Evolutionary conservation across 2,888 invertebrate genomes (phyloP).

Genomic region (Leptogaster cylindrica): DNA sequence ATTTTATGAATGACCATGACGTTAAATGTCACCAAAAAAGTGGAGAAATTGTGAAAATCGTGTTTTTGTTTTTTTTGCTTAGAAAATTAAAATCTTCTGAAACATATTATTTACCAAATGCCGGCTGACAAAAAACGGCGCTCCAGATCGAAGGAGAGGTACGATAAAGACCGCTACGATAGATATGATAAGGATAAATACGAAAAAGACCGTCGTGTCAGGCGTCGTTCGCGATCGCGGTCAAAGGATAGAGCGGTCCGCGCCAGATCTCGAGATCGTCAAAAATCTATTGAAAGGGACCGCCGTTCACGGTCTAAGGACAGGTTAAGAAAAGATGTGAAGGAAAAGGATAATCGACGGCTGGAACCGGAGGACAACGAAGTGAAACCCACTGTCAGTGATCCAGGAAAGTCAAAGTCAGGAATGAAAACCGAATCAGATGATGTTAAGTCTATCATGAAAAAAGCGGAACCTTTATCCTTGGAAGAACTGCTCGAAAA

Average conservation of each 20-base stretch:
- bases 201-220: conserved; percentile 51
- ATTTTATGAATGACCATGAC: too few relatives aligned
- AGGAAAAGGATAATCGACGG: conserved; percentile 41
- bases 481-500: conserved; percentile 94
- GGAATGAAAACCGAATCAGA: conserved; percentile 31
- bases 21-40: too few relatives aligned
- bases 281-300: conserved; percentile 50
- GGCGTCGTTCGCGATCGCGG: conserved; percentile 51
- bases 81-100: too few relatives aligned
- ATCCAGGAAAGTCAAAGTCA: conserved; percentile 44
- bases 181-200: conserved; percentile 9
- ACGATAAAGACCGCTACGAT: conserved; percentile 5
- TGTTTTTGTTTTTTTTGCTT: too few relatives aligned
- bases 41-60: too few relatives aligned
- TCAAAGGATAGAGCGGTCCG: conserved; percentile 53
- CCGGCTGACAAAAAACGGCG: conserved; percentile 65
- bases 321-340: conserved; percentile 51
- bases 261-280: background rate
- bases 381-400: conserved; percentile 47
- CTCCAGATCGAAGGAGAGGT: conserved; percentile 62
- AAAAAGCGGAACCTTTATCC: conserved; percentile 83
- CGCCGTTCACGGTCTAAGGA: conserved; percentile 54
- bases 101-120: too few relatives aligned
- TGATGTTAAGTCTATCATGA: conserved; percentile 54
- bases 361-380: conserved; percentile 52